Percentiles rank a stretch among this genome's conserved stretches.
Conservation (phyloP, 2,797 vertebrate genomes). For the Pelobates cultripes region DNA sequence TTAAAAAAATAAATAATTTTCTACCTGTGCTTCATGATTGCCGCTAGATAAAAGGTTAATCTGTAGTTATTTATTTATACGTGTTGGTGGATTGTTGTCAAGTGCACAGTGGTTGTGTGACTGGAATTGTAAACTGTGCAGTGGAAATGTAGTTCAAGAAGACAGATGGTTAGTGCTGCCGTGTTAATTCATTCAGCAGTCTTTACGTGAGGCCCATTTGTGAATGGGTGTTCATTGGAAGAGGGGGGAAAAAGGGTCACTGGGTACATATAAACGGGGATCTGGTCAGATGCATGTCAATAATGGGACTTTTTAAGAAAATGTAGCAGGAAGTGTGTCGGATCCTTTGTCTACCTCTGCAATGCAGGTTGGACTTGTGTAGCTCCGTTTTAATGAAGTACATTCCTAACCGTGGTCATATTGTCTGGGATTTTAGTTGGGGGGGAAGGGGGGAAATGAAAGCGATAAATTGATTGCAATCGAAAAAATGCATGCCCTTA, state of each 20-base stretch:
- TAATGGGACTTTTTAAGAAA: conserved; percentile 91
- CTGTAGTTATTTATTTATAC: background rate
- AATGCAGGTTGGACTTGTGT: conserved; percentile 94
- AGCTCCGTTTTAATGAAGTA: conserved; percentile 91
- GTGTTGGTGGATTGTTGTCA: conserved; percentile 48
- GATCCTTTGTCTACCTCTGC: conserved; percentile 89
- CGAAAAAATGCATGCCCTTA: background rate
- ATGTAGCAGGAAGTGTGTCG: conserved; percentile 88
- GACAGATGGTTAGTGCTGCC: conserved; percentile 87
- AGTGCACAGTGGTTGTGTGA: conserved; percentile 5
- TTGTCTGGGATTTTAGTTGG: conserved; percentile 43
- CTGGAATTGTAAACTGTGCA: conserved; percentile 18
- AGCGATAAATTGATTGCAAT: background rate
- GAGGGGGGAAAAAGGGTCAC: conserved; percentile 70
- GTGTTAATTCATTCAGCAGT: conserved; percentile 83
- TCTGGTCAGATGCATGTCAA: conserved; percentile 91
- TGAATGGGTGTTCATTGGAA: conserved; percentile 70
- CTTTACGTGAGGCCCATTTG: conserved; percentile 74
- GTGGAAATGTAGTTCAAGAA: conserved; percentile 67
- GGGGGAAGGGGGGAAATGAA: conserved; percentile 53
- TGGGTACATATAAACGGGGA: conserved; percentile 81
- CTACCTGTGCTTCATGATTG: background rate
- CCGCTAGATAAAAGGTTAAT: conserved; percentile 22
- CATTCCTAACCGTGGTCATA: conserved; percentile 82
- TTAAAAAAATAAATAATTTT: no score